Conservation (phyloP, 2,113 vertebrate genomes). For the Lepisosteus oculatus region DNA sequence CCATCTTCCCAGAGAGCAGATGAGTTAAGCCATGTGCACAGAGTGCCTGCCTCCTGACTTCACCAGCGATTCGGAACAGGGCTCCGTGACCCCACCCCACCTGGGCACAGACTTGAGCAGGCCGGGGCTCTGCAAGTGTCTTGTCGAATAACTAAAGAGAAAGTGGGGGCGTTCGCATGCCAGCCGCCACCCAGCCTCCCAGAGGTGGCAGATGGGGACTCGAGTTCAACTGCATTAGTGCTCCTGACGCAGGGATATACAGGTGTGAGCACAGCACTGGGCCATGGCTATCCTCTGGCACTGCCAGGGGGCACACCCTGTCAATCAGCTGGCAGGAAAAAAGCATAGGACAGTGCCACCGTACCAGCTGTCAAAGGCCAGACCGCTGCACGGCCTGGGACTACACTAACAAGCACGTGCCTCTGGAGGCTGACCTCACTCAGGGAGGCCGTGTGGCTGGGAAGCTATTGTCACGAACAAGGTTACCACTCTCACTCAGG, state of each 20-base stretch:
- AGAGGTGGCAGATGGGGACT: slow-evolving; percentile 68
- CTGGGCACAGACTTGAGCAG: no score
- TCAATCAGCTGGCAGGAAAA: slow-evolving; percentile 63
- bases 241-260: slow-evolving; percentile 36
- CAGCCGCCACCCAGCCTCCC: slow-evolving; percentile 43
- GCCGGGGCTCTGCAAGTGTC: no score
- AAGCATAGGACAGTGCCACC: slow-evolving; percentile 39
- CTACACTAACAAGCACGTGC: neutral
- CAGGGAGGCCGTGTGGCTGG: slow-evolving; percentile 22
- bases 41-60: slow-evolving; percentile 55
- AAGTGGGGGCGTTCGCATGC: no score
- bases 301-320: slow-evolving; percentile 70
- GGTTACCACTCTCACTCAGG: no score
- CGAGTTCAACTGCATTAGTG: slow-evolving; percentile 65
- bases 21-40: slow-evolving; percentile 40
- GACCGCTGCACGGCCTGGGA: slow-evolving; percentile 7
- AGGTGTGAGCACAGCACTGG: slow-evolving; percentile 43
- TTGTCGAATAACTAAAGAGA: no score
- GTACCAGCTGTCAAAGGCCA: slow-evolving; percentile 37
- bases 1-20: slow-evolving; percentile 55
- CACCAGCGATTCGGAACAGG: no score
- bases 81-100: no score
- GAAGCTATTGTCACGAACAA: no score
- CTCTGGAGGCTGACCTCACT: slow-evolving; percentile 18
- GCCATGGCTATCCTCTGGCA: slow-evolving; percentile 63